A percentile compares a stretch with the other conserved stretches of the same genome.
phyloP scores from a whole-genome alignment of 2,888 invertebrate genomes.

The Eupithecia centaureata region DNA sequence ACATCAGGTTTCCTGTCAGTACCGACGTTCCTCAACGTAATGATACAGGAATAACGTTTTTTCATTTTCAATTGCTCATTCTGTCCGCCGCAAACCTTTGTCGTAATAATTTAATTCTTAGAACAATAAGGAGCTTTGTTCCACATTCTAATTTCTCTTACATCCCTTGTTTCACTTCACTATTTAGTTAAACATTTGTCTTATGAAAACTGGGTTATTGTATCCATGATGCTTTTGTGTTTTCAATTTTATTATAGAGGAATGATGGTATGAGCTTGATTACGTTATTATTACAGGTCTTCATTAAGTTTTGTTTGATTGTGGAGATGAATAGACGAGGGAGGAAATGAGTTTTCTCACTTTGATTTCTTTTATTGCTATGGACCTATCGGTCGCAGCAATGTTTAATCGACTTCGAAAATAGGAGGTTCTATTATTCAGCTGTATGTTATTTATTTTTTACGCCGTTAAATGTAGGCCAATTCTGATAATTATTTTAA shows the following conservation, averaged over 20 bases:
- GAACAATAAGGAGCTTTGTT: conserved; percentile 35
- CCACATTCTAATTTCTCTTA: conserved; percentile 30
- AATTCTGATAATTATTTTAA: too few species aligned
- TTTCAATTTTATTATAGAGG: too few species aligned
- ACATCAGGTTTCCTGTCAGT: background rate
- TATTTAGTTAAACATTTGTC: conserved; percentile 19
- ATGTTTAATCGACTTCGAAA: background rate
- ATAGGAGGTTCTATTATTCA: too few species aligned
- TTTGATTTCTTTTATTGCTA: too few species aligned
- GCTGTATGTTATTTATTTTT: too few species aligned
- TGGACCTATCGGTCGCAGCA: background rate
- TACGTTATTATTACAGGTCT: background rate
- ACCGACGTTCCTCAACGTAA: background rate
- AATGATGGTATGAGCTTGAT: background rate
- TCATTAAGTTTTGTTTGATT: background rate
- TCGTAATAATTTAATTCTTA: conserved; percentile 41
- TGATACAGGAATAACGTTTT: conserved; percentile 5
- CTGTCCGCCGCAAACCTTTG: conserved; percentile 31
- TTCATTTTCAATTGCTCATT: conserved; percentile 12
- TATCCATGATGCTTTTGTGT: conserved; percentile 12
- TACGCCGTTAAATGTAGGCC: too few species aligned
- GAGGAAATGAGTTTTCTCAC: background rate
- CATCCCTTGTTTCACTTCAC: conserved; percentile 20
- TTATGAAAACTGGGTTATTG: conserved; percentile 1
- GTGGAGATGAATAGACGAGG: background rate